Evolutionary conservation across 1,140 invertebrate genomes (phyloP).

Genomic region (Drosophila chauvacae): DNA sequence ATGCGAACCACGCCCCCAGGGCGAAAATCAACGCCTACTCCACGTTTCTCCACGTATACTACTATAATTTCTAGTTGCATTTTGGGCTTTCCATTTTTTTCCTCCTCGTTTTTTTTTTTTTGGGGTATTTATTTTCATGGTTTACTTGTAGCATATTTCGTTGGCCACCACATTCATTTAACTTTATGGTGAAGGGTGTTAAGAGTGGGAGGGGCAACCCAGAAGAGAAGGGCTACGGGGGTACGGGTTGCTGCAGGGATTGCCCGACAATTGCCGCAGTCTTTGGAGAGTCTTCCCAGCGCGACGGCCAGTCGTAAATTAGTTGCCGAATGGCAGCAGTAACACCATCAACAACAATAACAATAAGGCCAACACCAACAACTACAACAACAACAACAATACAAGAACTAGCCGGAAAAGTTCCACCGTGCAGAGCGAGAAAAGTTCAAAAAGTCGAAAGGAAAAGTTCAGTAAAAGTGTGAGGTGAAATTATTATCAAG

Average conservation of each 20-base stretch:
- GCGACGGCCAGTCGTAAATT: constrained; percentile 70
- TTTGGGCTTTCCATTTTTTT: constrained; percentile 26
- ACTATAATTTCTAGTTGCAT: constrained; percentile 42
- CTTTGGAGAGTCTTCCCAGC: constrained; percentile 70
- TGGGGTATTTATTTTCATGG: constrained; percentile 69
- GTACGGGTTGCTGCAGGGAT: constrained; percentile 23
- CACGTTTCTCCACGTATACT: constrained; percentile 4
- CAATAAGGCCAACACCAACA: constrained; percentile 10
- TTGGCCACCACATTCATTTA: constrained; percentile 59
- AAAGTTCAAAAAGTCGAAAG: constrained; percentile 58
- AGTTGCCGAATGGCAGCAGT: constrained; percentile 61
- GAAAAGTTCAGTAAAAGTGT: constrained; percentile 43
- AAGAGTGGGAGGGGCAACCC: not conserved
- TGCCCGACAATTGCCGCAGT: constrained; percentile 70
- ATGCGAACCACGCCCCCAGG: constrained; percentile 49
- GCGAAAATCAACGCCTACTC: constrained; percentile 24
- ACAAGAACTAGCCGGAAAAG: constrained; percentile 15
- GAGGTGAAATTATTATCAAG: constrained; percentile 46
- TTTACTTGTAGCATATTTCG: constrained; percentile 73
- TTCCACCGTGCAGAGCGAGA: constrained; percentile 42
- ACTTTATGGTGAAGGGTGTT: constrained; percentile 45
- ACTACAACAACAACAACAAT: not conserved
- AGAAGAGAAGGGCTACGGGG: not conserved
- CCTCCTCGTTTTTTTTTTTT: constrained; percentile 7
- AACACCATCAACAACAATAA: constrained; percentile 45